Base-by-base conservation (phyloP, 2,797 vertebrate species). In the Onychomys leucogaster region DNA sequence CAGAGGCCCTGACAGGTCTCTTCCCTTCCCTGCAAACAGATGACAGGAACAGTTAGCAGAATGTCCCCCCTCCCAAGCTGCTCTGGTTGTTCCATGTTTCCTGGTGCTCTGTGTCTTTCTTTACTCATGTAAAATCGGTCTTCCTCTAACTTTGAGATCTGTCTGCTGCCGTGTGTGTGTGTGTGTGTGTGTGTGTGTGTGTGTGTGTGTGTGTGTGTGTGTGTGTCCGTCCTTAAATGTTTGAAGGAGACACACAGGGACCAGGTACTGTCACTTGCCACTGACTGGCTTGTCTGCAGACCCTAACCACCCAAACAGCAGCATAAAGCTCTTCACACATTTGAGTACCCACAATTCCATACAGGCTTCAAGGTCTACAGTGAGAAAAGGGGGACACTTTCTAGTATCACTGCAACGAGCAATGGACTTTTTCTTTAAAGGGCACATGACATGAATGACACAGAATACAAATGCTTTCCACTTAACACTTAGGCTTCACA, bases 381-480 rank as follows among this genome's bases (percentile, higher is more conserved):
- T 71, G 37, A 16, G 49, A 88, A 94, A 43, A 86, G 59, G 16
- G 46, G 7, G 17, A 41, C 49, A 34, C 4, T 76, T 87, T 67
- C 49, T 55, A 85, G 19, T 4, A 25, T 25, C 43, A 27, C 16
- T 29, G 2, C 95, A 87, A 83, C 9, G 32, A 96, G 37, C 61
- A 92, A 77, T 12, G 10, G 16, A 46, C 27, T 43, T 89, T 81
- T 65, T 88, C 65, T 75, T 82, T 96, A 65, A 92, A 91, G 89
- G 89, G 80, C 34, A 94, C 34, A 80, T 97, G 98, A 97, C 95
- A 97, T 16, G 93, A 98, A 97, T 97, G 98, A 99, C 97, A 98
- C 90, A 78, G 91, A 98, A 98, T 98, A 98, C 95, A 98, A 99
- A 99, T 0, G 85, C 57, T 69, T 85, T 76, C 89, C 96, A 95